Percentiles rank a stretch among this genome's conserved stretches.
phyloP scores from a whole-genome alignment of 2,113 vertebrate genomes.

The Halcyon malimbica region DNA sequence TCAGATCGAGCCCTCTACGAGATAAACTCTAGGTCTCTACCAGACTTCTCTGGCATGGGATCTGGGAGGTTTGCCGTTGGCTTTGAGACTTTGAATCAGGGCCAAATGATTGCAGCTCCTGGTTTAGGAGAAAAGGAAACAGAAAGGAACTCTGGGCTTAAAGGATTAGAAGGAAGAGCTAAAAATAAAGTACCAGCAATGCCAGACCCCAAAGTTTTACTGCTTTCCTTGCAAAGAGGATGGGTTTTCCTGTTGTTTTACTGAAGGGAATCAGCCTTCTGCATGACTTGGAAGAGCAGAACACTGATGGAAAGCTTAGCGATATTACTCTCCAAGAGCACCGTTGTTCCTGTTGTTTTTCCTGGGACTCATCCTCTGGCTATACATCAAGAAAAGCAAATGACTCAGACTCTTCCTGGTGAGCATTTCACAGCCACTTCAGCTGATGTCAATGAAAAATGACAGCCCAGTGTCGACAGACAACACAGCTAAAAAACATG shows the following conservation, averaged over 20 bases:
- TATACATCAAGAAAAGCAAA: not conserved
- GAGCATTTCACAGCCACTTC: not conserved
- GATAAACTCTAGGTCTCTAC: constrained; percentile 9
- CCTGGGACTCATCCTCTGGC: not conserved
- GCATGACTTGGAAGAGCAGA: not conserved
- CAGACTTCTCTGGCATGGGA: constrained; percentile 15
- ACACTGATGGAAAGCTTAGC: not conserved
- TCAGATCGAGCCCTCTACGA: not conserved
- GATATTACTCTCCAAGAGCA: not conserved
- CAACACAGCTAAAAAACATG: rapidly evolving
- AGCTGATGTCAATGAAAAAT: not conserved
- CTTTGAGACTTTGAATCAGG: constrained; percentile 32
- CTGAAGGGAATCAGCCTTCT: not conserved
- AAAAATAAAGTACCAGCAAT: constrained; percentile 53
- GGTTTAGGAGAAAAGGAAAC: constrained; percentile 50
- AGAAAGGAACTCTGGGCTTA: constrained; percentile 50
- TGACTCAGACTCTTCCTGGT: not conserved
- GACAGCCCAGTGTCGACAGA: not conserved
- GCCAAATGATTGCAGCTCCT: constrained; percentile 50
- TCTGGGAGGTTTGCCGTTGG: constrained; percentile 40
- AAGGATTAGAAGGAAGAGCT: constrained; percentile 61
- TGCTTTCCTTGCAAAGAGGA: constrained; percentile 21
- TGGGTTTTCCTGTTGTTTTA: constrained; percentile 38
- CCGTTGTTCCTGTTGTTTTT: not conserved
- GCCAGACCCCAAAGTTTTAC: constrained; percentile 43